These are phyloP conservation scores for Meleagris gallopavo DNA, from an alignment of 2,113 vertebrate genomes.

Conservation along the genomic window DNA sequence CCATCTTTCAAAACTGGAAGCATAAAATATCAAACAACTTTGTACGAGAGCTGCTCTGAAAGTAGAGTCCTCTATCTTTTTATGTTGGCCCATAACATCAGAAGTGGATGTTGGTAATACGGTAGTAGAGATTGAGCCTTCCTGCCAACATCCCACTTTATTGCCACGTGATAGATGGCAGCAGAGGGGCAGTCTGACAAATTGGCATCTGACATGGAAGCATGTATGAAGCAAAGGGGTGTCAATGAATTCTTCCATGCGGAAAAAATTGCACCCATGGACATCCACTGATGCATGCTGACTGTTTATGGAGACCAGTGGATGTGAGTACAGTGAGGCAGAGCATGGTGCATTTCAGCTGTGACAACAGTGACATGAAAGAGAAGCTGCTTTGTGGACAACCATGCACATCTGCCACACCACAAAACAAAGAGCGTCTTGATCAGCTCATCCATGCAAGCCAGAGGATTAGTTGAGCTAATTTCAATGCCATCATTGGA, in stretches of 20 bases:
- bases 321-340: too few relatives aligned
- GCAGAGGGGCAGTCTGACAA: not conserved
- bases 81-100: not conserved
- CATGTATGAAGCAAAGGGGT: not conserved
- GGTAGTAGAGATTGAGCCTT: not conserved
- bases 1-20: not conserved
- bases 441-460: too few relatives aligned
- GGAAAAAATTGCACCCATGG: not conserved
- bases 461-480: too few relatives aligned
- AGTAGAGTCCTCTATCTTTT: not conserved
- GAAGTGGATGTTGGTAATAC: not conserved
- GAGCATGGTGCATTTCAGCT: too few relatives aligned
- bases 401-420: too few relatives aligned
- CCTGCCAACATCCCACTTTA: not conserved
- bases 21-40: not conserved
- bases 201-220: not conserved
- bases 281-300: not conserved
- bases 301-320: not conserved
- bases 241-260: not conserved
- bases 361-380: not conserved
- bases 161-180: not conserved
- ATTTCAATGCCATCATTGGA: too few relatives aligned
- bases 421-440: too few relatives aligned
- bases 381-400: not conserved
- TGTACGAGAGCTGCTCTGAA: not conserved